Base-by-base conservation (phyloP, 2,113 vertebrate genomes). In the Tylochromis polylepis region DNA sequence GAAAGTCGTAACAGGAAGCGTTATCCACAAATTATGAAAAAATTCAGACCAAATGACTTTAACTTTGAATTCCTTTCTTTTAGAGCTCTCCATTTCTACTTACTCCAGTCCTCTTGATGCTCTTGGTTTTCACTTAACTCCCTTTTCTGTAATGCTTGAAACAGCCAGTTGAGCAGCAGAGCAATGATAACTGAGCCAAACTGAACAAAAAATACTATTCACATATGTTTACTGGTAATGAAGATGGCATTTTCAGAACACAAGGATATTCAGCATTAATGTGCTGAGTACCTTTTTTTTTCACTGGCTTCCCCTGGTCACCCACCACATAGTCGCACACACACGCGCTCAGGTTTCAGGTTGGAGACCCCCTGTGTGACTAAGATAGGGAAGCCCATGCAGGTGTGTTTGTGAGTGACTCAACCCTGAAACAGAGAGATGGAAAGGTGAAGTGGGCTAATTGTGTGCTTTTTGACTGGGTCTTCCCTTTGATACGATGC, bases 381-480 rank as follows among this genome's bases (percentile, higher is more conserved):
- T 96, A 93, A 96, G 90, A 94, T 49, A 96, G 95, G 95, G 94
- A 93, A 94, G 91, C 95, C 94, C 92, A 81, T 88, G 88, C 91
- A 93, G 94, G 93, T 95, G 91, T 87, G 83, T 79, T 83, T 88
- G n/a, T 12, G 58, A 59, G 70, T 95, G 93, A 95, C 60, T 94
- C 92, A 92, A 49, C 18, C 43, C 86, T 90, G 88, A 90, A 94
- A 79, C 90, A 88, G 83, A 87, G 46, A 2, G 3, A 91, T 95
- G 96, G 95, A 95, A 96, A 94, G 82, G 70, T 93, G 85, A 81
- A 70, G 95, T 94, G 94, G 94, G 93, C 91, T 78, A 31, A 84
- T 65, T 59, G 91, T 88, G 83, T 90, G 81, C 77, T 5, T 51
- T 93, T 79, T 94, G 90, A 93, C 94, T 92, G 82, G 84, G 90